Evolutionary conservation across 2,113 vertebrate genomes (phyloP), one percentile per base, ranked within the genome.

Genomic region (Corythoichthys haematopterus): DNA sequence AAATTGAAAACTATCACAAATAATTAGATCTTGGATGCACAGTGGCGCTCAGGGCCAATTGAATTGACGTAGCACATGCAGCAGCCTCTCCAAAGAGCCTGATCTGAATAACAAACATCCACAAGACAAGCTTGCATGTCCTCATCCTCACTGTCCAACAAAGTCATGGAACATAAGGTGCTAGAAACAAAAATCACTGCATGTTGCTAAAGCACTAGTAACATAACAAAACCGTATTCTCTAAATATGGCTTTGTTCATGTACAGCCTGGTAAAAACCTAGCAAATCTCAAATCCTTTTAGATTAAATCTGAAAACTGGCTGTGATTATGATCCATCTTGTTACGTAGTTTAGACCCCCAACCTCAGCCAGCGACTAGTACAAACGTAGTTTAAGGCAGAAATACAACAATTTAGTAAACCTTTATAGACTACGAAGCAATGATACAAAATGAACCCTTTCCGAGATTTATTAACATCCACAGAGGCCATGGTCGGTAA

Each of bases 91-190:
- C 80, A 86, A 80, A 81, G 84, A 55, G 81, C 88, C 77, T 88
- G 88, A 90, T 84, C 86, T 89, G 87, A 89, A 90, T 90, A 88
- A 86, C 85, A 89, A 90, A 86, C 84, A 88, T 83, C 68, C 84
- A 85, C 84, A 79, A 83, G 76, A 84, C 84, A 83, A 81, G 87
- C 84, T 82, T 82, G 71, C 79, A 71, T 80, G 84, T 64, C 68
- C 73, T 43, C 40, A 67, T 69, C 72, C 36, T 72, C 79, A 81
- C 67, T 75, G 56, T 75, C 74, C 40, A 66, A 75, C 66, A 74
- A 74, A 80, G 64, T 73, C 75, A 77, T 76, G 64, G 63, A 80
- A 82, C 78, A 75, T 79, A 68, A 68, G 60, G 45, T 12, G 52
- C 16, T 59, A 66, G 71, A 63, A 74, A 79, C 47, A 76, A 62